Base-by-base conservation (phyloP, 2,113 vertebrate species). In the Neogobius melanostomus region DNA sequence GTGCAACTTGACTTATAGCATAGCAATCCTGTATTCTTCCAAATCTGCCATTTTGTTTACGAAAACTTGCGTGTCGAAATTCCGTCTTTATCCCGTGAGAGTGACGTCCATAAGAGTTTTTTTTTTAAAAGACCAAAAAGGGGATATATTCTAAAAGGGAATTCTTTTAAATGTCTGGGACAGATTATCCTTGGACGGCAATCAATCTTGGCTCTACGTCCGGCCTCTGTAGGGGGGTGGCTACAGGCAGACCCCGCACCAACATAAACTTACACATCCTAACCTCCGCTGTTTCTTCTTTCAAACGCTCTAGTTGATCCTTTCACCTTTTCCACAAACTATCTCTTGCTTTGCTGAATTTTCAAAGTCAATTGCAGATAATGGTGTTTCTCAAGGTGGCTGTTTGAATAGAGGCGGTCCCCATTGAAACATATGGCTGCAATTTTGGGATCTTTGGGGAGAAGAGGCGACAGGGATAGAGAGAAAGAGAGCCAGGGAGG, bases 121-220 rank as follows among this genome's bases (percentile, higher is more conserved):
- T 42, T 77, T 75, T 51, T 66, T 77, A 79, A 76, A 50, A 49
- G 69, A 64, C 69, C 68, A 50, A 60, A 52, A 77, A 43, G 49
- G 46, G 43, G 11, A 48, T 43, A 53, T 51, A 50, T 10, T 17
- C 4, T 52, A 52, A 66, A 65, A 16, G 77, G 66, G 14, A 56
- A 49, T 69, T 49, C 64, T 76, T 73, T 57, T 69, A 85, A 87
- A 83, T 82, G 81, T 85, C 90, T 91, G 90, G 90, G 86, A 91
- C 74, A 90, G 76, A 91, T 91, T 91, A 91, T 85, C 85, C 75
- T 80, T 82, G 87, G 86, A 87, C 71, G 81, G 86, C 85, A 85
- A 91, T 91, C 90, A 90, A 89, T 90, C 90, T 87, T 88, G 75
- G 52, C 61, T 47, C 11, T 71, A 81, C 78, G 85, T 76, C 69